Base-by-base conservation (phyloP, 2,113 vertebrate species). In the Pseudolaguvia tuberculata region DNA sequence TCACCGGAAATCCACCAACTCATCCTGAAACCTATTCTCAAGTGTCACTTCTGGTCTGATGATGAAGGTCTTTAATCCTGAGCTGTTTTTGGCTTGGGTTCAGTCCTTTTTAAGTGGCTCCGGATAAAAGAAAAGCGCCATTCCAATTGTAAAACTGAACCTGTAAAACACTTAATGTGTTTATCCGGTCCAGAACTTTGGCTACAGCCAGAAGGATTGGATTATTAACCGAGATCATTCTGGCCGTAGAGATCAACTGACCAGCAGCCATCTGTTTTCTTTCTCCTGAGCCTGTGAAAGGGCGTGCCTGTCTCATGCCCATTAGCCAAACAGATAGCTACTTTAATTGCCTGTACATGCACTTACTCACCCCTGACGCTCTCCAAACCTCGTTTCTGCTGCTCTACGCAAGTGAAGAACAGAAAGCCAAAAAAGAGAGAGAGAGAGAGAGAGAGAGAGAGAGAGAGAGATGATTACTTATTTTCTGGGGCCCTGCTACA, bases 291-390 rank as follows among this genome's bases (percentile, higher is more conserved):
- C 74, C 79, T 57, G 51, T 63, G 1, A 9, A 23, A 66, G 76
- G 48, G 35, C 47, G 31, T n/a, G 29, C 58, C 25, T 70, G 76
- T 63, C 62, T 66, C 82, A 76, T 84, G 80, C 78, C 77, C 87
- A 89, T 90, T 90, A 89, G 85, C 85, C 87, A 89, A 89, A 89
- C 86, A 87, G 88, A 90, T 90, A 90, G 86, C 85, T 87, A 90
- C 86, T 91, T 90, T 89, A 91, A 91, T 91, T 91, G 90, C 88
- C 88, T 91, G 87, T 88, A 86, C 88, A 88, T 89, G 86, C 84
- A 90, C 84, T 85, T 71, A 77, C 83, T 86, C 86, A 88, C 85
- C 81, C 80, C 72, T 70, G 75, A 74, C 63, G 70, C 55, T 81
- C 76, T 75, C 61, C 63, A 70, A 70, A 1, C 69, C 81, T 80